Evolutionary conservation across 2,888 invertebrate species (phyloP), one percentile per base, ranked within the genome.

Genomic region (Mimachlamys varia): DNA sequence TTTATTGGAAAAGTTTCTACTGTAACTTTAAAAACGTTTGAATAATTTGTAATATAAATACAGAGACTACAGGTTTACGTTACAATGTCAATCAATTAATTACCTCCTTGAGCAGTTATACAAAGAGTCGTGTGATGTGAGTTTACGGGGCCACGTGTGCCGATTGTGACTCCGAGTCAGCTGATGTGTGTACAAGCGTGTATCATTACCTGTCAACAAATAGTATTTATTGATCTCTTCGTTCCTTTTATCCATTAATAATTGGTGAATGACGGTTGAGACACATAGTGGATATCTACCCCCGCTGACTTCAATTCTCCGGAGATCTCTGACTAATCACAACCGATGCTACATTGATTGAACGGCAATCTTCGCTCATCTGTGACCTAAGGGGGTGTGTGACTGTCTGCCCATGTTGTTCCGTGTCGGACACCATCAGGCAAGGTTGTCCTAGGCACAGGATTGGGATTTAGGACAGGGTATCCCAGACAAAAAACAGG

Each of bases 241-340:
- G 33, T 76, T 76, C 76, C 27, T 76, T n/a, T 76, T 76, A 12
- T 19, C 76, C 76, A 76, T 76, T 76, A 76, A 76, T 76, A 22
- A 76, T 76, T 76, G 76, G 76, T 76, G 76, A 76, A 76, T 76
- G 76, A 76, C 76, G 27, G 76, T 76, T 22, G 27, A 33, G 76
- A 76, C 76, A 76, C 76, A 76, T 76, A 33, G 76, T 76, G 15
- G 27, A 76, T 76, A 76, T 76, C 27, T 76, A 76, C 76, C 76
- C 76, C 1, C 2, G 53, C 19, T 53, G 17, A 53, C 53, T 62
- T n/a, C 22, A n/a, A 22, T 62, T 27, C 76, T 76, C 76, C 76
- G 7, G 76, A 33, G 27, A 76, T 12, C 76, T 10, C 76, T 76
- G 76, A 76, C 76, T 76, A 76, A 76, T 76, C 76, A 76, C 76